Conservation (phyloP, 2,113 vertebrate genomes). For the Carettochelys insculpta region DNA sequence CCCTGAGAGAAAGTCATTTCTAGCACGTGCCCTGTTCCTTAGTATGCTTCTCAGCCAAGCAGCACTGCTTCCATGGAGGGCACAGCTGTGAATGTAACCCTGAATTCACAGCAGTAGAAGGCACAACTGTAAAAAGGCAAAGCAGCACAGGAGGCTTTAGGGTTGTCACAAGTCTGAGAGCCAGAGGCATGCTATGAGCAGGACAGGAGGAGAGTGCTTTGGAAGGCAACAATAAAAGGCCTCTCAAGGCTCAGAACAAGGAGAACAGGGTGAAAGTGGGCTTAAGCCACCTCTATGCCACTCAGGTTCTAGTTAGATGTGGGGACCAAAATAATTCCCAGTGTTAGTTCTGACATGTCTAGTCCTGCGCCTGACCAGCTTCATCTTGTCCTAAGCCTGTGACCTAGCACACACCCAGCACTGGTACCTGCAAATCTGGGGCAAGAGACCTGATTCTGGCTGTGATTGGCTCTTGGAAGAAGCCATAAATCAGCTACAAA, state of each 20-base stretch:
- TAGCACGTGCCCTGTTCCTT: background rate
- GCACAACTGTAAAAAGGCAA: background rate
- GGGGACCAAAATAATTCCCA: background rate
- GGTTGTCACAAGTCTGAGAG: too few species aligned
- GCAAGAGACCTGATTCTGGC: too few species aligned
- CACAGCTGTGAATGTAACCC: background rate
- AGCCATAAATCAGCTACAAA: background rate
- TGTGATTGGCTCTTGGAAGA: background rate
- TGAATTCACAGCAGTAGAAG: background rate
- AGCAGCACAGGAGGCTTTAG: background rate
- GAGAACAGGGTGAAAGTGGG: background rate
- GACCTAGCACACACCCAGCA: background rate
- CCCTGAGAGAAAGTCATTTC: background rate
- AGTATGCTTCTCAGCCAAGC: background rate
- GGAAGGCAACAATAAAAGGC: background rate
- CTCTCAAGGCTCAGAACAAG: background rate
- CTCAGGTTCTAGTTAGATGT: background rate
- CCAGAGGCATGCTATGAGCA: background rate
- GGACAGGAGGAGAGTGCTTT: background rate
- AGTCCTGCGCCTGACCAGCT: background rate
- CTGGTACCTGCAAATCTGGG: background rate
- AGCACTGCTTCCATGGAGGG: background rate
- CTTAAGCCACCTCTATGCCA: background rate
- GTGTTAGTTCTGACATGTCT: background rate
- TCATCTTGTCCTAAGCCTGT: accelerated